Percentiles rank a stretch among this genome's conserved stretches.
Evolutionary conservation across 1,140 invertebrate genomes (phyloP).

Genomic region (Mylabris phalerata): DNA sequence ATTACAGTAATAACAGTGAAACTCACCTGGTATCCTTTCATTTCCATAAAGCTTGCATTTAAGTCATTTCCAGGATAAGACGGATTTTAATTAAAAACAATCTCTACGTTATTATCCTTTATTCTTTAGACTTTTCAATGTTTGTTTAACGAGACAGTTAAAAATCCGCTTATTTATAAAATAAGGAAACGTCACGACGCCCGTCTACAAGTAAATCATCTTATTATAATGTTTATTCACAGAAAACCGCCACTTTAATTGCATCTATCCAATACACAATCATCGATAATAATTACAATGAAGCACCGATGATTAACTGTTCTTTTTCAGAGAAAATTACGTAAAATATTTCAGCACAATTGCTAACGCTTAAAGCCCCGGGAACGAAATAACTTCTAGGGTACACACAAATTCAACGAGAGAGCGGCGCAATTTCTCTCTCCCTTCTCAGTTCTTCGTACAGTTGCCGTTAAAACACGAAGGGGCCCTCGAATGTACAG

Average conservation of each 20-base stretch:
- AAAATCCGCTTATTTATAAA: neutral
- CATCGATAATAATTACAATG: too few relatives aligned
- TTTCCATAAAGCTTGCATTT: conserved; percentile 2
- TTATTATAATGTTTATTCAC: neutral
- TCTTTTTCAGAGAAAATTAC: too few relatives aligned
- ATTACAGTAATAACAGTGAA: too few relatives aligned
- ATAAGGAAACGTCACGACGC: neutral
- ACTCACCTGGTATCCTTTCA: conserved; percentile 1
- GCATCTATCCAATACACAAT: too few relatives aligned
- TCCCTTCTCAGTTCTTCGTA: conserved; percentile 2
- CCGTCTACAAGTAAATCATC: neutral
- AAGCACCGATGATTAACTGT: too few relatives aligned
- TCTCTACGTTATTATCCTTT: too few relatives aligned
- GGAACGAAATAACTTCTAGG: conserved; percentile 20
- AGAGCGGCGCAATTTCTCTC: conserved; percentile 1
- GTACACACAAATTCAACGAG: neutral
- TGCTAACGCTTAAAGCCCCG: conserved; percentile 16
- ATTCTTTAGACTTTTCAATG: too few relatives aligned
- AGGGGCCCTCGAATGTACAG: conserved; percentile 13
- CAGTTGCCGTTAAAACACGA: neutral
- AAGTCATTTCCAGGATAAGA: conserved; percentile 1
- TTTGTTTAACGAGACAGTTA: too few relatives aligned
- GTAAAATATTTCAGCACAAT: too few relatives aligned
- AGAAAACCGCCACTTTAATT: too few relatives aligned
- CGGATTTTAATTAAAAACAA: too few relatives aligned